Evolutionary conservation across 1,140 invertebrate species (phyloP).

Genomic region (Drosophila trapezifrons): DNA sequence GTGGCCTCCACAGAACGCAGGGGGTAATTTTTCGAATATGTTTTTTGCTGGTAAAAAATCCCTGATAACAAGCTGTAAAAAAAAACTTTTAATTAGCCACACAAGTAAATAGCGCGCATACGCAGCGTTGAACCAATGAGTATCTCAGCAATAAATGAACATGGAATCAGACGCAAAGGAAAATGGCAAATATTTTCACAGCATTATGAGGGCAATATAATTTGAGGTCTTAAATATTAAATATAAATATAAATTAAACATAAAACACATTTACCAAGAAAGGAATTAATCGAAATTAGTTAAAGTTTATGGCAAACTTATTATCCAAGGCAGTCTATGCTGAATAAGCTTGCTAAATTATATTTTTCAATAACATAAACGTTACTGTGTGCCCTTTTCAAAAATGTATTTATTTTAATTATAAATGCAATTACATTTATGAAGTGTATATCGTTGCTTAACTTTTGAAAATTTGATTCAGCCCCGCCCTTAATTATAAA

Average conservation of each 20-base stretch:
- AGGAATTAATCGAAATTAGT: too few relatives aligned
- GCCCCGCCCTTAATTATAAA: conserved; percentile 54
- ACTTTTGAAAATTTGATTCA: conserved; percentile 9
- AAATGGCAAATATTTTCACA: conserved; percentile 5
- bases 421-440: background rate
- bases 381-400: background rate
- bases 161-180: background rate
- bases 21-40: conserved; percentile 18
- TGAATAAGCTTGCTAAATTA: too few relatives aligned
- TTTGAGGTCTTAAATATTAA: background rate
- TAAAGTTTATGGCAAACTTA: too few relatives aligned
- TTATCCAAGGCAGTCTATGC: background rate
- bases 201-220: background rate
- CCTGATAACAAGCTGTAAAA: conserved; percentile 40
- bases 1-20: conserved; percentile 1
- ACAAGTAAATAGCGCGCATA: conserved; percentile 61
- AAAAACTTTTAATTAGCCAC: conserved; percentile 72
- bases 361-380: background rate
- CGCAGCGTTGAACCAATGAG: conserved; percentile 43
- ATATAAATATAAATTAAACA: background rate
- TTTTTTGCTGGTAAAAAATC: conserved; percentile 18
- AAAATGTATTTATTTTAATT: background rate
- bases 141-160: conserved; percentile 11
- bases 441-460: conserved; percentile 8
- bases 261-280: too few relatives aligned